phyloP scores from a whole-genome alignment of 37 sponge, comb jelly and placozoan species.

The Agelas oroides region DNA sequence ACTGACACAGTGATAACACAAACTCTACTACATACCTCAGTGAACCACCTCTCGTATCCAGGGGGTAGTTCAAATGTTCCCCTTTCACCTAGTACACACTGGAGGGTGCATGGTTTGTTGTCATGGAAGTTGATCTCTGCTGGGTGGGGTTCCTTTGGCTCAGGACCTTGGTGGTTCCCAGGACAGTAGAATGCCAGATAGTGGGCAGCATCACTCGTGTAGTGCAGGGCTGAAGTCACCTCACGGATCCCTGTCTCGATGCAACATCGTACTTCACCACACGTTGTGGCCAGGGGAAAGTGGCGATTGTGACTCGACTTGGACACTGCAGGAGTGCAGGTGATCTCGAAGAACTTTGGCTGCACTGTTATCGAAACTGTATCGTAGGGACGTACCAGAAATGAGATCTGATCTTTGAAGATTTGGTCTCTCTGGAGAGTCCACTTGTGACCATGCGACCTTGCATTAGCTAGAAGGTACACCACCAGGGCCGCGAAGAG shows the following conservation, averaged over 20 bases:
- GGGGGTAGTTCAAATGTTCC: too few species aligned
- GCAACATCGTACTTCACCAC: constrained; percentile 2
- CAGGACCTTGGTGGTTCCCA: neutral
- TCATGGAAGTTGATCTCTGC: neutral
- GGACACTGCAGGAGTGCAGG: neutral
- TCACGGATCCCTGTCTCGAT: neutral
- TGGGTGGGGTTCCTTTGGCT: neutral
- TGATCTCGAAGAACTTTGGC: neutral
- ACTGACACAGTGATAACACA: too few species aligned
- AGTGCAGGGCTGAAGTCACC: neutral
- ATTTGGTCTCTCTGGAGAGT: neutral
- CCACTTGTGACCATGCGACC: too few species aligned
- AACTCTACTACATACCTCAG: too few species aligned
- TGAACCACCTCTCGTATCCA: too few species aligned
- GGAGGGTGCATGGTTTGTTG: neutral
- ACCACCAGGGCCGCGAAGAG: constrained; percentile 5
- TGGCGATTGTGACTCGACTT: neutral
- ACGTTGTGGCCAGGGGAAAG: neutral
- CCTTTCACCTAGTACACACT: too few species aligned
- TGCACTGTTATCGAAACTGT: neutral
- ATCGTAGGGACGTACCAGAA: neutral
- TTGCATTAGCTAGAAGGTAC: neutral
- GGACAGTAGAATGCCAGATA: neutral
- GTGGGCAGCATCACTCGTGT: neutral
- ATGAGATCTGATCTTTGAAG: neutral